A percentile compares a stretch with the other conserved stretches of the same genome.
Evolutionary conservation across 1,140 invertebrate species (phyloP).

Genomic region (Diabrotica virgifera): DNA sequence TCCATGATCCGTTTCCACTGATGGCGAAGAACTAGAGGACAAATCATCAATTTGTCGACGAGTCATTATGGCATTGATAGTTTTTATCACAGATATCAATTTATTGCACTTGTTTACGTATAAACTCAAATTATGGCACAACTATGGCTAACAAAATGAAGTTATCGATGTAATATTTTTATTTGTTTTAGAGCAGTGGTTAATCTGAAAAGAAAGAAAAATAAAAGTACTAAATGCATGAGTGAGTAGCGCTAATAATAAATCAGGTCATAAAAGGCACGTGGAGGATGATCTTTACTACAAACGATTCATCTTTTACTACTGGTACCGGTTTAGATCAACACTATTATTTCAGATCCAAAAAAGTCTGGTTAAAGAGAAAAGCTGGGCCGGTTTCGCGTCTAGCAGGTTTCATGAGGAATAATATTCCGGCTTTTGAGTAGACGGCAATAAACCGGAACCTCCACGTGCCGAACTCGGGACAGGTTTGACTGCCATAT

Average conservation of each 20-base stretch:
- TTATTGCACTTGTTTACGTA: conserved; percentile 44
- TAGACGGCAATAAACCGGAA: conserved; percentile 31
- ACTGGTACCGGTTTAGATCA: conserved; percentile 33
- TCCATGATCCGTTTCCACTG: conserved; percentile 36
- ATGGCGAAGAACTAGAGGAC: conserved; percentile 37
- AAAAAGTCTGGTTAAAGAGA: conserved; percentile 26
- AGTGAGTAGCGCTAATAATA: background rate
- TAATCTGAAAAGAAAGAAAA: conserved; percentile 26
- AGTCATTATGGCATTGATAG: conserved; percentile 40
- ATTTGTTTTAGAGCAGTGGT: conserved; percentile 15
- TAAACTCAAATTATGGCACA: conserved; percentile 44
- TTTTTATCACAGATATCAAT: conserved; percentile 45
- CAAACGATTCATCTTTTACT: conserved; percentile 29
- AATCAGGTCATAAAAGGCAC: conserved; percentile 13
- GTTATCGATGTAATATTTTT: conserved; percentile 11
- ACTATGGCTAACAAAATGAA: conserved; percentile 34
- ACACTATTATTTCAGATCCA: conserved; percentile 32
- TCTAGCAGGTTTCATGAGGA: background rate
- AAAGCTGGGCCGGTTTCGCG: conserved; percentile 8
- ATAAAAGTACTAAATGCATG: conserved; percentile 8
- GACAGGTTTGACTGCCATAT: conserved; percentile 16
- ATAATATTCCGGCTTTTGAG: background rate
- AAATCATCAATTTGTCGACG: conserved; percentile 40
- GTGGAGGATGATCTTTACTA: conserved; percentile 18
- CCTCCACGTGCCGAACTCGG: conserved; percentile 35